Conservation (phyloP, 2,797 vertebrate species). For the Siniperca undulata region DNA sequence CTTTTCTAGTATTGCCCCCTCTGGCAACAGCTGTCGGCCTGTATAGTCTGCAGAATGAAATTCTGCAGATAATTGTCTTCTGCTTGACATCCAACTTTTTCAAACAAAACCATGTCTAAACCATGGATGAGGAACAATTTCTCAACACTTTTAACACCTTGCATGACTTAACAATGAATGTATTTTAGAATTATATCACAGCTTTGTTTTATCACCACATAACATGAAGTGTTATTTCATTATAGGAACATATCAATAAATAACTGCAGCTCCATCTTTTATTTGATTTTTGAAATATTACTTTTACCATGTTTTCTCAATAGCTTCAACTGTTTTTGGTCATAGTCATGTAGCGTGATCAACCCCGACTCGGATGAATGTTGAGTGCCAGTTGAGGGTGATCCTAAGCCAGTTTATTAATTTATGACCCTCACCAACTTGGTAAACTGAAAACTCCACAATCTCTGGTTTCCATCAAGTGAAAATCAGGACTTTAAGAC, state of each 20-base stretch:
- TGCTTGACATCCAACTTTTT: neutral
- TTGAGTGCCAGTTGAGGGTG: too few species aligned
- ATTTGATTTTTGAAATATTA: neutral
- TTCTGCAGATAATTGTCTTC: slow-evolving; percentile 10
- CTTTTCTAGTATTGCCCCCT: neutral
- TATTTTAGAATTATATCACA: neutral
- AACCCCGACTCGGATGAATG: too few species aligned
- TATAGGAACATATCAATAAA: neutral
- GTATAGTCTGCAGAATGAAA: neutral
- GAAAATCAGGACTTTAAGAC: too few species aligned
- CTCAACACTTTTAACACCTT: neutral
- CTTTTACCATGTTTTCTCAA: neutral
- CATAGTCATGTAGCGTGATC: neutral
- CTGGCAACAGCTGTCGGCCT: neutral
- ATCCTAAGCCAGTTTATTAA: too few species aligned
- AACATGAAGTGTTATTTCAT: neutral
- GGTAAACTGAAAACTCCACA: too few species aligned
- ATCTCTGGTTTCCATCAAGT: too few species aligned
- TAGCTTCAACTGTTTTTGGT: neutral
- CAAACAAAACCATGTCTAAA: neutral
- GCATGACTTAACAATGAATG: neutral
- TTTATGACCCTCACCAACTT: too few species aligned
- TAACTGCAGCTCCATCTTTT: neutral
- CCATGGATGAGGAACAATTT: neutral
- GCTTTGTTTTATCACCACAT: neutral